These are phyloP conservation scores for Circaetus gallicus DNA, from an alignment of 2,113 vertebrate genomes.

Conservation along the genomic window DNA sequence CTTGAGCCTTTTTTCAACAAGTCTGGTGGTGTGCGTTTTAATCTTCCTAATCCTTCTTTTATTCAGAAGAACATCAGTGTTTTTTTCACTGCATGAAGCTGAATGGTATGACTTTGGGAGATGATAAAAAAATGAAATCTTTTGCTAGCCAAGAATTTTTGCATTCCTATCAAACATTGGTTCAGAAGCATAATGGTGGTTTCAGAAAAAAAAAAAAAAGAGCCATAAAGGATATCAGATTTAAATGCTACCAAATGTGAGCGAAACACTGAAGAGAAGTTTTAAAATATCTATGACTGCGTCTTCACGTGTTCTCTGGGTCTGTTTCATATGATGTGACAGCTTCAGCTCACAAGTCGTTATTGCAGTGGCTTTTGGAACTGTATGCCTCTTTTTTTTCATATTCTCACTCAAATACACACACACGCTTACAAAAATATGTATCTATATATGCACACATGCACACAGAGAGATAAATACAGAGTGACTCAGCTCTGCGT, in stretches of 20 bases:
- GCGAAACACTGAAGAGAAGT: conserved; percentile 14
- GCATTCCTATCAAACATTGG: conserved; percentile 24
- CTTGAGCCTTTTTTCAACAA: not conserved
- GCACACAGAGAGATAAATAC: conserved; percentile 15
- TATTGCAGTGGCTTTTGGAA: conserved; percentile 40
- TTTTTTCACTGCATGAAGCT: conserved; percentile 6
- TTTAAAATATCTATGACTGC: conserved; percentile 42
- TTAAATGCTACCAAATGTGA: conserved; percentile 59
- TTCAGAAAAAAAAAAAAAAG: not conserved
- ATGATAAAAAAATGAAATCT: not conserved
- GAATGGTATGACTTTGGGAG: not conserved
- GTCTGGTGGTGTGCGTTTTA: not conserved
- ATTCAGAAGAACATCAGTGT: not conserved
- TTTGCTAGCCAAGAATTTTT: conserved; percentile 26
- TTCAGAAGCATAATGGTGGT: not conserved
- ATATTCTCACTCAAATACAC: not conserved
- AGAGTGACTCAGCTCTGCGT: conserved; percentile 44
- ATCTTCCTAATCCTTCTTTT: conserved; percentile 33
- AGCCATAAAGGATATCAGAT: conserved; percentile 36
- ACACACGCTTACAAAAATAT: conserved; percentile 18
- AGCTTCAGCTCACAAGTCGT: not conserved
- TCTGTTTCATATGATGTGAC: conserved; percentile 54
- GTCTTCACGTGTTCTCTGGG: not conserved
- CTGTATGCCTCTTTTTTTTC: not conserved
- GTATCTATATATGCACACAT: conserved; percentile 45